Evolutionary conservation across 1,140 invertebrate species (phyloP), one percentile per base, ranked within the genome.

Genomic region (Reticulitermes speratus): DNA sequence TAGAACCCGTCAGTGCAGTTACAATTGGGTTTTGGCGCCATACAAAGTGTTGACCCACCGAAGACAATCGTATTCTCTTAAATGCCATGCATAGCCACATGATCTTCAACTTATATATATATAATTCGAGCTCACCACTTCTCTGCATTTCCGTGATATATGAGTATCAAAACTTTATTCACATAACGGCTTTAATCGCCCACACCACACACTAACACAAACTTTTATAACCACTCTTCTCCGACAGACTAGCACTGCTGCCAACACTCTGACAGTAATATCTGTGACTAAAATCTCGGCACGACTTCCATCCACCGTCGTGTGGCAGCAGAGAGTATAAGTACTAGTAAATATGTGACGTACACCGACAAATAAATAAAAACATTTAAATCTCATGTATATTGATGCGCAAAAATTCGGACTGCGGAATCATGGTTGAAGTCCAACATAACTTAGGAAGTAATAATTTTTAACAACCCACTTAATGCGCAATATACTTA

Each of bases 181-280:
- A 84, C 83, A 84, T 84, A 84, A 84, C 83, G 83, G 48, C 83
- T 84, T 45, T 25, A 25, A 52, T 45, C 83, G 48, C 83, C 48
- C 48, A 44, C 48, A 30, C 83, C 44, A 83, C 44, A 83, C 82
- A 83, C 14, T 19, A 65, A 5, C 21, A 65, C 59, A 59, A 59
- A 14, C 21, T 59, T 59, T 59, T 59, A 1, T 14, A n/a, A 65
- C 19, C 59, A 8, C 59, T 65, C 16, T 65, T 6, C 21, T 1
- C 59, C 21, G 21, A 65, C 59, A 16, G 59, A 12, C 21, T 65
- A 7, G 59, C 59, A 65, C 3, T 65, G 0, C 59, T 65, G 25
- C 59, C 59, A 65, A 65, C 59, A 65, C 25, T 48, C 45, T 5
- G 2, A 2, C 38, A 38, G 38, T 38, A 38, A 38, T 5, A 2